phyloP scores from a whole-genome alignment of 2,113 vertebrate species.

The Tricholaema leucomelas region DNA sequence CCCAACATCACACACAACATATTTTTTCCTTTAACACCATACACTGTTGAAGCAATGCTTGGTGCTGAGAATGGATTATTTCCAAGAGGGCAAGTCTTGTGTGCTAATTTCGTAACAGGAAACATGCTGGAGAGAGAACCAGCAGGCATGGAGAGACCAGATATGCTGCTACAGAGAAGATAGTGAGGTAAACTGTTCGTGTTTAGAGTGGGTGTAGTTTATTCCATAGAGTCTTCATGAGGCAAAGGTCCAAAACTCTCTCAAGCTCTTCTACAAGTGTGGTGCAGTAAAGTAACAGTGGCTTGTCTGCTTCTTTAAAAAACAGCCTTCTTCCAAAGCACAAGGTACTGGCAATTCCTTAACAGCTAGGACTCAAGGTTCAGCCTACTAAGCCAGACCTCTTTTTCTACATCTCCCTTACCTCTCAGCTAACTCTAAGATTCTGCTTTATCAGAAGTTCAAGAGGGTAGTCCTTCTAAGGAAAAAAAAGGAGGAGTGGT shows the following conservation, averaged over 20 bases:
- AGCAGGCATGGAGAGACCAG: slow-evolving; percentile 30
- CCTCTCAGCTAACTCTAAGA: neutral
- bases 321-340: neutral
- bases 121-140: slow-evolving; percentile 30
- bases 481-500: neutral
- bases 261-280: slow-evolving; percentile 24
- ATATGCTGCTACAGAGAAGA: slow-evolving; percentile 32
- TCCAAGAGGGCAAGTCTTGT: slow-evolving; percentile 19
- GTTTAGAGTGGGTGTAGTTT: slow-evolving; percentile 4
- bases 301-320: neutral
- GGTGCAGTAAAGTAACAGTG: slow-evolving; percentile 8
- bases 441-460: neutral
- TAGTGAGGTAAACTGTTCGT: neutral
- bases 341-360: neutral
- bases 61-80: slow-evolving; percentile 10
- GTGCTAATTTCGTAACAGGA: slow-evolving; percentile 30
- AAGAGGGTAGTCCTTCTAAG: neutral
- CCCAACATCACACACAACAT: neutral
- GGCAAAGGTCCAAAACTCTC: slow-evolving; percentile 5
- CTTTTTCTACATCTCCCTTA: neutral
- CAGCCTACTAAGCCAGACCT: neutral
- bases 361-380: neutral
- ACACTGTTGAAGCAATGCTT: neutral
- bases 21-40: slow-evolving; percentile 15
- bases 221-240: neutral